phyloP scores from a whole-genome alignment of 1,140 invertebrate species.

The Arctopsyche grandis region DNA sequence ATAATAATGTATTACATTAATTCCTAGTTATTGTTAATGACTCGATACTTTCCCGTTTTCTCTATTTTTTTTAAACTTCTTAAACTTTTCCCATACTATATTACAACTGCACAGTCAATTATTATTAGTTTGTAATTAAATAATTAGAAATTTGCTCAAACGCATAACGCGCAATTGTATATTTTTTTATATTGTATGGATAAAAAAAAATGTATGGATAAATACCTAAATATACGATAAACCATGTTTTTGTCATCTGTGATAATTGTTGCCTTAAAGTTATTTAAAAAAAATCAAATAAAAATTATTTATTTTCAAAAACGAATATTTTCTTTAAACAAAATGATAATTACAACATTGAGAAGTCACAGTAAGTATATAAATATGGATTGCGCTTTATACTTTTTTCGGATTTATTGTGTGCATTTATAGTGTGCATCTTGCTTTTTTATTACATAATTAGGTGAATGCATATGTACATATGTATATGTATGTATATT shows the following conservation, averaged over 20 bases:
- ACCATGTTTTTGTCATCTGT: slow-evolving; percentile 49
- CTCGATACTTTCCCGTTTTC: slow-evolving; percentile 2
- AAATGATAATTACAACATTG: not conserved
- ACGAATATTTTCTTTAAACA: not conserved
- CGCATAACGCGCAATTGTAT: not conserved
- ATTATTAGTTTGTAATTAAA: not conserved
- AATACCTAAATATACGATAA: slow-evolving; percentile 1
- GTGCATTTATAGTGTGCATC: no score
- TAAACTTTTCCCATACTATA: not conserved
- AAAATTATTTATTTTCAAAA: slow-evolving; percentile 53
- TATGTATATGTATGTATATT: no score
- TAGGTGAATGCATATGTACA: no score
- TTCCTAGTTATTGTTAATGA: not conserved
- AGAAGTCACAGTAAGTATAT: slow-evolving; percentile 16
- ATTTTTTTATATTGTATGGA: slow-evolving; percentile 21
- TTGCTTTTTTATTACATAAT: no score
- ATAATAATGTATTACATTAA: not conserved
- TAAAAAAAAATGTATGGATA: slow-evolving; percentile 28
- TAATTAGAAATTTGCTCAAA: slow-evolving; percentile 29
- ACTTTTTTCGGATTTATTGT: slow-evolving; percentile 14
- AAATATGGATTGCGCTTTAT: slow-evolving; percentile 10
- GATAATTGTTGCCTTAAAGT: slow-evolving; percentile 52
- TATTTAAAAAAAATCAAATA: slow-evolving; percentile 35
- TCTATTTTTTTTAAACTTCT: no score
- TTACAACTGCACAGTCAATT: not conserved